These are phyloP conservation scores for Montipora capitata DNA, from an alignment of 92 coral and sea anemone genomes.

Conservation along the genomic window DNA sequence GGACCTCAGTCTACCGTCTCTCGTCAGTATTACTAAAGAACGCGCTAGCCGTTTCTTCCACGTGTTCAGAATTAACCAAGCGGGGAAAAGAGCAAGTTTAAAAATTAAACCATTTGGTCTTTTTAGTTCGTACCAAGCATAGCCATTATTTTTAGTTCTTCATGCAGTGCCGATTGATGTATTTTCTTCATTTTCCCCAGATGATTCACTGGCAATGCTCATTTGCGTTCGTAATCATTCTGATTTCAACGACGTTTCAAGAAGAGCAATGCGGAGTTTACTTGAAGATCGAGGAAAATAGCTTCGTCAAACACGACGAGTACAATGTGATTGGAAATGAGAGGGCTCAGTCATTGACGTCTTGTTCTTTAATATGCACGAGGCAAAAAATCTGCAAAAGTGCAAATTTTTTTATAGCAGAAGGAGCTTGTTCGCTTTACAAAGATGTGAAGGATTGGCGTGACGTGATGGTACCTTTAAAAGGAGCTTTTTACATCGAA, in stretches of 20 bases:
- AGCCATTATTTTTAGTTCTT: too few relatives aligned
- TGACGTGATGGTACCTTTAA: background rate
- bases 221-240: background rate
- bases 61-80: too few relatives aligned
- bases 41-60: too few relatives aligned
- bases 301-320: background rate
- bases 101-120: too few relatives aligned
- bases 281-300: constrained; percentile 17
- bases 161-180: background rate
- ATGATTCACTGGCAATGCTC: background rate
- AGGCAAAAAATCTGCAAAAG: constrained; percentile 2
- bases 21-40: too few relatives aligned
- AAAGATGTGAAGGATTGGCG: background rate
- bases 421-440: background rate
- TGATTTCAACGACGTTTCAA: background rate
- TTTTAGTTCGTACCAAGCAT: too few relatives aligned
- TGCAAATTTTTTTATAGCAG: constrained; percentile 1
- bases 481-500: constrained; percentile 5
- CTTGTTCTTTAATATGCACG: constrained; percentile 12
- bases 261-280: background rate
- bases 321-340: constrained; percentile 16
- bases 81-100: too few relatives aligned
- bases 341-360: background rate
- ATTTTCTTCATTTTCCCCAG: background rate
- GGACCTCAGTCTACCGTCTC: too few relatives aligned